A percentile compares a stretch with the other conserved stretches of the same genome.
Conservation (phyloP, 2,113 vertebrate species). For the Microcebus lehilahytsara region DNA sequence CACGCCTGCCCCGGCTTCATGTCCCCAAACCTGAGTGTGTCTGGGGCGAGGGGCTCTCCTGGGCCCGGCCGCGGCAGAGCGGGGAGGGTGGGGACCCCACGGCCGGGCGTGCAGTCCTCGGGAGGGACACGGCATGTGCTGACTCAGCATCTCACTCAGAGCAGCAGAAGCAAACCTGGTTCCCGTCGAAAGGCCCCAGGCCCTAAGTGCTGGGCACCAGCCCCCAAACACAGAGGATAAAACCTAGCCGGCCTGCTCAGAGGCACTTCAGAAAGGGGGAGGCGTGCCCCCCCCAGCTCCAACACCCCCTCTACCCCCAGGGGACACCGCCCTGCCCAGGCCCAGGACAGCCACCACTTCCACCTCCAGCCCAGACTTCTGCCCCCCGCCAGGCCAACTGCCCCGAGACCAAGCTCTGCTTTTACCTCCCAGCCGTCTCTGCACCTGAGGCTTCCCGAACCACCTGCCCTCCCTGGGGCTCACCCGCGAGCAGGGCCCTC, state of each 20-base stretch:
- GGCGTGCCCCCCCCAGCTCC: too few relatives aligned
- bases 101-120: fast-evolving
- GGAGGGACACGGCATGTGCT: background rate
- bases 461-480: background rate
- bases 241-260: background rate
- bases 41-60: background rate
- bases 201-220: background rate
- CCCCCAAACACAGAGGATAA: too few relatives aligned
- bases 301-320: background rate
- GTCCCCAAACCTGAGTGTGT: fast-evolving
- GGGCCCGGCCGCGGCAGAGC: fast-evolving
- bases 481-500: background rate
- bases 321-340: fast-evolving
- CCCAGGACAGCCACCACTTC: background rate
- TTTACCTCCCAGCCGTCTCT: background rate
- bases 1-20: too few relatives aligned
- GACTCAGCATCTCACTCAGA: fast-evolving
- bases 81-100: fast-evolving
- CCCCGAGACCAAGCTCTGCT: background rate
- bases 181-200: background rate
- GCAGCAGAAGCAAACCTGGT: background rate
- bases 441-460: background rate
- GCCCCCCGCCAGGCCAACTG: too few relatives aligned
- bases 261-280: background rate
- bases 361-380: background rate